Base-by-base conservation (phyloP, 2,888 invertebrate genomes). In the Argyra leucocephala region DNA sequence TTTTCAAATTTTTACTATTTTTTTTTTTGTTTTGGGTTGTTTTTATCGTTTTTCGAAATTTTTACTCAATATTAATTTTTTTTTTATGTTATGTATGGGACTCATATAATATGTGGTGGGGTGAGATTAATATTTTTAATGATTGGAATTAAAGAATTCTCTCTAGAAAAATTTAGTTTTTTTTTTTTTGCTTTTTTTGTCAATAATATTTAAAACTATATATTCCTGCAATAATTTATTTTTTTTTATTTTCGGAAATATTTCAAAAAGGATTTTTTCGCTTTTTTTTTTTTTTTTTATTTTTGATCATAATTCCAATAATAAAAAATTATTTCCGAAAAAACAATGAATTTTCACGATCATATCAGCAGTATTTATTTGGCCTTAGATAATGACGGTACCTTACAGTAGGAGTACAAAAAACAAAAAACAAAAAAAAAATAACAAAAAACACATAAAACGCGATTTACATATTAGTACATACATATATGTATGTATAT, bases 11-110 rank as follows among this genome's bases (percentile, higher is more conserved):
- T n/a, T n/a, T n/a, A n/a, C n/a, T n/a, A n/a, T n/a, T 31, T 6
- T 31, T 31, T 31, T 31, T 9, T 26, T 3, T 37, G 12, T 48
- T 48, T 48, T 48, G 48, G 48, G 48, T 48, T n/a, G 59, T 59
- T 59, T 57, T 59, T 23, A 59, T 59, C 59, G 59, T 59, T 59
- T 57, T 59, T 59, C 59, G 12, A 61, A 61, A 61, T 24, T 60
- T 60, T 60, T 60, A 24, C 12, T 6, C 3, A 31, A 31, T 31
- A 31, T 10, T 31, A 7, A 31, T 48, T 48, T 48, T 48, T 15
- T 48, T 48, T 48, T 48, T 48, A n/a, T 18, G 1, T 48, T 12
- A 48, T n/a, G 5, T 48, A 5, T 48, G 48, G 15, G 12, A 18
- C 48, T 12, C 37, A 15, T 15, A 18, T 2, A 18, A 15, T 48